Evolutionary conservation across 2,888 invertebrate genomes (phyloP).

Genomic region (Morpho deidamia): DNA sequence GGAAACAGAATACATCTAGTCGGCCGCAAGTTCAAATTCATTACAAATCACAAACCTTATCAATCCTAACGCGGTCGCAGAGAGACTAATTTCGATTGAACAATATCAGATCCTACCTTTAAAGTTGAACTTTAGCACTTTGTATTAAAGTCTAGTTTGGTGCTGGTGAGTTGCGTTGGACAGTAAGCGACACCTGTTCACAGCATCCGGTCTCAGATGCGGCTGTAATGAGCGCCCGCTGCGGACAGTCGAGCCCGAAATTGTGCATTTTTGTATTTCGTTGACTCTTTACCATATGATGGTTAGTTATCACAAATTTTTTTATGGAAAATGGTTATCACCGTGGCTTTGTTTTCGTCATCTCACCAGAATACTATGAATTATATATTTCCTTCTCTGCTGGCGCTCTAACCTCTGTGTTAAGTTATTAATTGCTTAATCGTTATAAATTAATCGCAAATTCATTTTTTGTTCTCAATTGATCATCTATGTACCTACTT

Average conservation of each 20-base stretch:
- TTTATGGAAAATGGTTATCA: too few species aligned
- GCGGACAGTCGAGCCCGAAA: conserved; percentile 22
- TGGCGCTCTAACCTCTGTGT: too few species aligned
- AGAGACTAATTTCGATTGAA: conserved; percentile 11
- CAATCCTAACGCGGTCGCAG: conserved; percentile 10
- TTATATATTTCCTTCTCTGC: too few species aligned
- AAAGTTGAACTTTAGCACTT: conserved; percentile 1
- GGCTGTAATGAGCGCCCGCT: conserved; percentile 28
- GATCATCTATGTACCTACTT: too few species aligned
- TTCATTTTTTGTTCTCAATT: too few species aligned
- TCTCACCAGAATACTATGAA: too few species aligned
- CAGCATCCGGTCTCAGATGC: conserved; percentile 42
- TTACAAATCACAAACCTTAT: conserved; percentile 16
- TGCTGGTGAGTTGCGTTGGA: conserved; percentile 33
- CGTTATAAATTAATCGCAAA: too few species aligned
- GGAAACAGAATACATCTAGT: conserved; percentile 20
- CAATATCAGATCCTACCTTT: neutral
- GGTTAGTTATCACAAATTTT: too few species aligned
- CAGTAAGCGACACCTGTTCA: conserved; percentile 47
- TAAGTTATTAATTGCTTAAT: too few species aligned
- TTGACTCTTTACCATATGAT: neutral
- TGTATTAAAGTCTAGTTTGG: conserved; percentile 3
- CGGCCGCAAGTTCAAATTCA: conserved; percentile 7
- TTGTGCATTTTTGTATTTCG: neutral
- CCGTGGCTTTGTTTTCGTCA: too few species aligned